Conservation (phyloP, 1,140 invertebrate species). For the Holotrichia oblita region DNA sequence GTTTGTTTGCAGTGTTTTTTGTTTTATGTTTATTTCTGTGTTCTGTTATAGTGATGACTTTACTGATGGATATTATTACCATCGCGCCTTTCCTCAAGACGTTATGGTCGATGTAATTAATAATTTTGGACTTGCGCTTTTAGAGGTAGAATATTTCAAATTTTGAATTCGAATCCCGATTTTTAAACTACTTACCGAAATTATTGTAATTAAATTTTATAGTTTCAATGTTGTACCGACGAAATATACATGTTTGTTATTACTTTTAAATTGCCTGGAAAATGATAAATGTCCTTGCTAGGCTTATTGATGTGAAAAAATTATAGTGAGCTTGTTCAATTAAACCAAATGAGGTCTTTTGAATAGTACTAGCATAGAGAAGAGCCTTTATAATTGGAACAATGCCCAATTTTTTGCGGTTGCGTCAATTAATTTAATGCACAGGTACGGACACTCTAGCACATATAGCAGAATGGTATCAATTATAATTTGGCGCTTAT, state of each 20-base stretch:
- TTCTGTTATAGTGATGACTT: conserved; percentile 29
- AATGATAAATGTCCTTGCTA: background rate
- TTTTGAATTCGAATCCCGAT: background rate
- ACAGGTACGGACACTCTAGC: background rate
- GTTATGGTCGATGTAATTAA: conserved; percentile 83
- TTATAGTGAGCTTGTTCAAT: conserved; percentile 5
- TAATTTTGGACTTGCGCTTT: conserved; percentile 74
- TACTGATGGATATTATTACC: conserved; percentile 39
- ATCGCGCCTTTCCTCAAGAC: conserved; percentile 65
- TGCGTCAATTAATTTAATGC: background rate
- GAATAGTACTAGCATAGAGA: background rate
- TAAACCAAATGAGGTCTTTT: conserved; percentile 7
- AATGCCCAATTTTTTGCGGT: conserved; percentile 24
- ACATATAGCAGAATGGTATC: too few species aligned
- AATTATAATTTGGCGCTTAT: too few species aligned
- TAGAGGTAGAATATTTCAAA: conserved; percentile 66
- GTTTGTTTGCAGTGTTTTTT: background rate
- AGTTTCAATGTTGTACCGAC: background rate
- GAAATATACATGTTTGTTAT: background rate
- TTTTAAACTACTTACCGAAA: background rate
- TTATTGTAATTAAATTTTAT: background rate
- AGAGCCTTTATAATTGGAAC: conserved; percentile 20
- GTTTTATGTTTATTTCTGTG: background rate
- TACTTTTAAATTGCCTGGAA: background rate
- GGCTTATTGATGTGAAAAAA: conserved; percentile 27